Base-by-base conservation (phyloP, 2,888 invertebrate species). In the Therioaphis trifolii region DNA sequence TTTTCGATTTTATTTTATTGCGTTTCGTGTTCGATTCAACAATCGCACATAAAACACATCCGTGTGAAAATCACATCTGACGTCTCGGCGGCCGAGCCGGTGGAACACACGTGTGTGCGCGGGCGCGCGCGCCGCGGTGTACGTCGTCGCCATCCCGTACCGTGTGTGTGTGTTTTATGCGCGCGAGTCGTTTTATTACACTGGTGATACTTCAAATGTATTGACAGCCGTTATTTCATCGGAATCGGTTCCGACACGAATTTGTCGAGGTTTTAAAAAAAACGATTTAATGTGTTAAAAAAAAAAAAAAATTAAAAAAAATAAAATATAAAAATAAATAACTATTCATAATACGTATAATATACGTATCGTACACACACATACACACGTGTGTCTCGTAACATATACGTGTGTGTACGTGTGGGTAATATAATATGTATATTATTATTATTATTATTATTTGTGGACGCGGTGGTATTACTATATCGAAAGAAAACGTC, bases 211-310 rank as follows among this genome's bases (percentile, higher is more conserved):
- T 58, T 58, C 58, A 71, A 71, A 71, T 71, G 46, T 71, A 71
- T 71, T 71, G 71, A 71, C 71, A 71, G 71, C 46, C 71, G 24
- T 71, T n/a, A n/a, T n/a, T 71, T 71, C 71, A 71, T 49, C 71
- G 71, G 27, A 49, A 71, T 71, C 71, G 71, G 46, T 35, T 35
- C 46, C 18, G 4, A 49, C 71, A 71, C 71, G 71, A 49, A 49
- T 46, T 71, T 49, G 71, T 71, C 27, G 46, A 27, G 24, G 71
- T 15, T 27, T 71, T 71, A 71, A 71, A 71, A 27, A 71, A 71
- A 27, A 71, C 35, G 35, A 46, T 71, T 71, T 71, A 27, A 71
- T 71, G 71, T 49, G 27, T 49, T 18, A 14, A 46, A 46, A 68
- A 43, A 43, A 21, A 58, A 58, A 58, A 14, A 46, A 46, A 14